Conservation (phyloP, 2,888 invertebrate genomes). For the Ligdia adustata region DNA sequence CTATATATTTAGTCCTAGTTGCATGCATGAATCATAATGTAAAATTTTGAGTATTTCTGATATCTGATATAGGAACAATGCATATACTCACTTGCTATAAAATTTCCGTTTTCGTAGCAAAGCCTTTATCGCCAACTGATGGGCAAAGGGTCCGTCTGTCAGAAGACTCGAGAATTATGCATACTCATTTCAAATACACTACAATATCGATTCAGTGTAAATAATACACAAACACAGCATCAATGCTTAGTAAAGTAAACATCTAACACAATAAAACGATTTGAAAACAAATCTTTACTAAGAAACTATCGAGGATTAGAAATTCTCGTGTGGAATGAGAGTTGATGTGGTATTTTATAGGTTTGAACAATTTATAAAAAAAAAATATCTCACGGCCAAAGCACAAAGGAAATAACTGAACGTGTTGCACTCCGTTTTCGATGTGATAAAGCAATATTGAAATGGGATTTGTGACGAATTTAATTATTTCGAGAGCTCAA, state of each 20-base stretch:
- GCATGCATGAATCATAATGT: constrained; percentile 10
- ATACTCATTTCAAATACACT: constrained; percentile 70
- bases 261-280: constrained; percentile 50
- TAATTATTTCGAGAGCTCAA: constrained; percentile 38
- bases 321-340: constrained; percentile 30
- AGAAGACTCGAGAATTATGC: constrained; percentile 59
- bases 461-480: constrained; percentile 45
- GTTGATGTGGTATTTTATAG: constrained; percentile 34
- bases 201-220: constrained; percentile 63
- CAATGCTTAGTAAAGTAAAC: constrained; percentile 54
- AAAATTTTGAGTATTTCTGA: constrained; percentile 1
- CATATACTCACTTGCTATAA: constrained; percentile 39
- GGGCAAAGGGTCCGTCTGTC: constrained; percentile 58
- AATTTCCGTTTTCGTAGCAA: constrained; percentile 30
- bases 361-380: constrained; percentile 30
- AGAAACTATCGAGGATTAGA: constrained; percentile 40
- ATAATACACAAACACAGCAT: constrained; percentile 51
- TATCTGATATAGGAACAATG: constrained; percentile 10
- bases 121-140: constrained; percentile 36
- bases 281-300: constrained; percentile 51
- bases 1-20: not conserved
- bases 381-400: constrained; percentile 31
- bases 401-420: constrained; percentile 36
- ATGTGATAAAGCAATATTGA: constrained; percentile 37
- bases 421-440: constrained; percentile 34